phyloP scores from a whole-genome alignment of 1,140 invertebrate genomes.

The Semibalanus balanoides region DNA sequence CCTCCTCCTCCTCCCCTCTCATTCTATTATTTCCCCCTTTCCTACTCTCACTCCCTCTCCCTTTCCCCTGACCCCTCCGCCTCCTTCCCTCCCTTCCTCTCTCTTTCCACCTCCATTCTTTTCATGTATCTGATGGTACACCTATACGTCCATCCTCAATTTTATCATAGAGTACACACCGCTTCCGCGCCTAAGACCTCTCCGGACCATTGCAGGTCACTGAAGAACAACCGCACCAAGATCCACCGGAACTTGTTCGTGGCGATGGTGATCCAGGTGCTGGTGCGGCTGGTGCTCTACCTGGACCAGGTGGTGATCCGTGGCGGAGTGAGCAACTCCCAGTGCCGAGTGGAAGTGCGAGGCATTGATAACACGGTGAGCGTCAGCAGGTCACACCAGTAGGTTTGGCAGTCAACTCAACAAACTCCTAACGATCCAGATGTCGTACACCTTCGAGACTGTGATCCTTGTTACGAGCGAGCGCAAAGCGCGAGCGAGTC shows the following conservation, averaged over 20 bases:
- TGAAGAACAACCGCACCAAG: constrained; percentile 68
- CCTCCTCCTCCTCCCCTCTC: neutral
- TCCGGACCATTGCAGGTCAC: too few species aligned
- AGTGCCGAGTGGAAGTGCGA: constrained; percentile 9
- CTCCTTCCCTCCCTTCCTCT: neutral
- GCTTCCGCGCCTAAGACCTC: too few species aligned
- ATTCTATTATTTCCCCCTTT: neutral
- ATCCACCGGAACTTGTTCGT: constrained; percentile 79
- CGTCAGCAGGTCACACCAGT: too few species aligned
- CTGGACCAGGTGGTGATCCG: constrained; percentile 49
- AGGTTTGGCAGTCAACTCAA: too few species aligned
- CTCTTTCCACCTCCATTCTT: neutral
- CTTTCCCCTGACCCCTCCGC: too few species aligned
- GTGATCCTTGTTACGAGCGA: too few species aligned
- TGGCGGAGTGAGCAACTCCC: constrained; percentile 11
- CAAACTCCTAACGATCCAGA: too few species aligned
- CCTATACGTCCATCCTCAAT: constrained; percentile 1
- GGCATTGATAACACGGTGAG: constrained; percentile 20
- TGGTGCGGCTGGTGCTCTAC: constrained; percentile 63
- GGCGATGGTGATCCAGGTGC: constrained; percentile 67
- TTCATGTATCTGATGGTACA: neutral
- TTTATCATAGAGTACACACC: too few species aligned
- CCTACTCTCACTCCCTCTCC: neutral
- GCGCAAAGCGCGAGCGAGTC: too few species aligned
- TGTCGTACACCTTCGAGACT: too few species aligned